Percentiles rank a stretch among this genome's conserved stretches.
phyloP scores from a whole-genome alignment of 1,140 invertebrate species.

The Drosophila equinoxialis region DNA sequence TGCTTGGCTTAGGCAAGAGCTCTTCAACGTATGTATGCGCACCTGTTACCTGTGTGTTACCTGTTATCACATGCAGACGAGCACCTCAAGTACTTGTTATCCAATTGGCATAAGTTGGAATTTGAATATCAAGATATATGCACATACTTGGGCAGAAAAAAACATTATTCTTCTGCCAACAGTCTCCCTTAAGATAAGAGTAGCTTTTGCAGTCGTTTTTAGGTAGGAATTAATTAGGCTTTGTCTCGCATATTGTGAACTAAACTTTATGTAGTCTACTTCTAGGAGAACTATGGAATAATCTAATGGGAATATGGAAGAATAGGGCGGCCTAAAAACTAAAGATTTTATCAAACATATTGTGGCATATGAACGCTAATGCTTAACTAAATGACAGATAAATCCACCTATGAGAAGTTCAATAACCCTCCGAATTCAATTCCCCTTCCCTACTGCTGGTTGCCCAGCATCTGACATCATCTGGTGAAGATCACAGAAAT shows the following conservation, averaged over 20 bases:
- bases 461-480: neutral
- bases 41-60: constrained; percentile 61
- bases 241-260: neutral
- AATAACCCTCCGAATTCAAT: neutral
- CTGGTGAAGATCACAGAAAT: constrained; percentile 14
- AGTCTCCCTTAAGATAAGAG: constrained; percentile 10
- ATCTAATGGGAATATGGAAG: neutral
- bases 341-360: neutral
- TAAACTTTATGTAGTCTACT: neutral
- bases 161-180: neutral
- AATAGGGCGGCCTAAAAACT: neutral
- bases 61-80: constrained; percentile 16
- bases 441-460: neutral
- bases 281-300: neutral
- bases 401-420: constrained; percentile 4
- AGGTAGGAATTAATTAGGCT: neutral
- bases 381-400: constrained; percentile 12
- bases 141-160: neutral
- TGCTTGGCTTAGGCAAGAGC: constrained; percentile 14
- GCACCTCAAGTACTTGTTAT: constrained; percentile 8
- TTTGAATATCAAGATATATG: neutral
- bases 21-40: constrained; percentile 39
- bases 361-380: neutral
- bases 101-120: constrained; percentile 4
- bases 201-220: neutral